Evolutionary conservation across 2,113 vertebrate species (phyloP), one percentile per base, ranked within the genome.

Genomic region (Sinocyclocheilus grahami): DNA sequence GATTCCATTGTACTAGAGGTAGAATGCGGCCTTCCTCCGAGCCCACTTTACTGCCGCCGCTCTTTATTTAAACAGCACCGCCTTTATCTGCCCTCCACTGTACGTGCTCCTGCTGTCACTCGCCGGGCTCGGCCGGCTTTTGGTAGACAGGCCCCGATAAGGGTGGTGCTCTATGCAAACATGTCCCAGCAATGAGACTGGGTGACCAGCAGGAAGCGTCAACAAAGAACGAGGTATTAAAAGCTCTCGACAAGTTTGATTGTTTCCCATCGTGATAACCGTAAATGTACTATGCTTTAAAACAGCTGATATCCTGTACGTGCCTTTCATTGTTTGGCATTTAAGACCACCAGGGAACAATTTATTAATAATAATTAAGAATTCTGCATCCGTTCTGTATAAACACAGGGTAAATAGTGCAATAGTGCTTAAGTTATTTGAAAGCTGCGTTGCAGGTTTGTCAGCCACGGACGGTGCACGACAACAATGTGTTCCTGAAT

Each of bases 1-100:
- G 87, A 89, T 80, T 87, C 79, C 85, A 91, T 91, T 92, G 92
- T 93, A 86, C 81, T 85, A 22, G 76, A 88, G 46, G 87, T 85
- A 89, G 83, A 87, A 88, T 86, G 46, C 78, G 18, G 83, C 60
- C 87, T 91, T 89, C 90, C 91, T 90, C 89, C 65, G 88, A 89
- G 86, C 78, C 87, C 79, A 82, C 86, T 87, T 89, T 87, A 86
- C 81, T 85, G 89, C 80, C 27, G 51, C 24, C 55, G 48, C 71
- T 78, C 88, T 90, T 90, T 90, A 89, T 92, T 93, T 82, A 82
- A 87, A 79, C 86, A 69, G 77, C 18, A 46, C 55, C 51, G 58
- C 78, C 88, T 84, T 90, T 88, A 90, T 90, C 89, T 90, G 77
- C 71, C 51, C 83, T 78, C 53, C 16, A 84, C 87, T 69, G 85